Conservation (phyloP, 2,888 invertebrate species). For the Trimorus sp. region DNA sequence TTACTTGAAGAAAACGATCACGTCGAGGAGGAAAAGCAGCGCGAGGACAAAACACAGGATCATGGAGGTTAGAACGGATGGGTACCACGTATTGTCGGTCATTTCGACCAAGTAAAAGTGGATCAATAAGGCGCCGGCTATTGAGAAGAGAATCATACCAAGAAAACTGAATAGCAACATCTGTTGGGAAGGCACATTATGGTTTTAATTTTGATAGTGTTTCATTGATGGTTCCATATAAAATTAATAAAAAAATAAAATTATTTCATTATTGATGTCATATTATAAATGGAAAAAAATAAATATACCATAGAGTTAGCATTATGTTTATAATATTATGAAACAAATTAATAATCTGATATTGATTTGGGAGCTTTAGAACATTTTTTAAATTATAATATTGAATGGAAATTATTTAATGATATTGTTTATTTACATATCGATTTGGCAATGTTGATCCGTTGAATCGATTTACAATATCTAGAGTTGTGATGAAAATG, state of each 20-base stretch:
- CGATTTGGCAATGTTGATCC: slow-evolving; percentile 64
- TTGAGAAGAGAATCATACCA: slow-evolving; percentile 71
- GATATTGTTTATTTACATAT: slow-evolving; percentile 68
- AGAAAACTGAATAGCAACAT: slow-evolving; percentile 73
- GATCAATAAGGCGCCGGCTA: slow-evolving; percentile 68
- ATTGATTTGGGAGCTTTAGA: too few relatives aligned
- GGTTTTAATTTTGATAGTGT: too few relatives aligned
- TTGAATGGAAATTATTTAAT: slow-evolving; percentile 13
- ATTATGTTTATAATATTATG: too few relatives aligned
- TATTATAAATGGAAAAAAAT: too few relatives aligned
- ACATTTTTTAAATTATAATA: slow-evolving; percentile 11
- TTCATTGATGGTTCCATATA: too few relatives aligned
- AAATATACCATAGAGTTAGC: too few relatives aligned
- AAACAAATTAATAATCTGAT: too few relatives aligned
- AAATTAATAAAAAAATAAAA: too few relatives aligned
- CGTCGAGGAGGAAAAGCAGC: slow-evolving; percentile 72
- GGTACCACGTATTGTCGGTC: slow-evolving; percentile 31
- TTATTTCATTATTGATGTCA: too few relatives aligned
- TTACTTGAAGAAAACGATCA: slow-evolving; percentile 69
- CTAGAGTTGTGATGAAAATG: slow-evolving; percentile 71
- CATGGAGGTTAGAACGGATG: slow-evolving; percentile 56
- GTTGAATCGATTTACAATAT: slow-evolving; percentile 72
- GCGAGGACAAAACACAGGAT: slow-evolving; percentile 69
- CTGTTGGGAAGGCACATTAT: slow-evolving; percentile 60
- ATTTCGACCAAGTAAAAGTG: slow-evolving; percentile 27